Conservation (phyloP, 1,140 invertebrate species). For the Aporrectodea caliginosa region DNA sequence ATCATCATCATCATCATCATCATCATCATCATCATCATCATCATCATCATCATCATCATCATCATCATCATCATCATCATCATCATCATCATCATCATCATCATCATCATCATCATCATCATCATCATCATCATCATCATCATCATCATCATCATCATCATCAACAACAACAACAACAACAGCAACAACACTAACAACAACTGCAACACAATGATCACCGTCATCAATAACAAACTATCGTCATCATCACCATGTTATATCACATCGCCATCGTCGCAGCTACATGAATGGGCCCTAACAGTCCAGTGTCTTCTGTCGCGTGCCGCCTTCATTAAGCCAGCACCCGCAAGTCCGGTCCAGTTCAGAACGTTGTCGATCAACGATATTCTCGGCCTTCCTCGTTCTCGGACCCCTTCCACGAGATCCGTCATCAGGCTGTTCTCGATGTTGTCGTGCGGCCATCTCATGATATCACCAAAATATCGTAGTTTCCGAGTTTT, state of each 20-base stretch:
- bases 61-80: conserved; percentile 26
- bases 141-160: conserved; percentile 26
- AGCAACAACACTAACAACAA: background rate
- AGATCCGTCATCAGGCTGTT: too few species aligned
- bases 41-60: conserved; percentile 24
- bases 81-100: conserved; percentile 19
- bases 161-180: conserved; percentile 26
- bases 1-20: conserved; percentile 29
- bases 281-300: too few species aligned
- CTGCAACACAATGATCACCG: conserved; percentile 6
- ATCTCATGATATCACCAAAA: too few species aligned
- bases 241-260: conserved; percentile 7
- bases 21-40: conserved; percentile 13
- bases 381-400: too few species aligned
- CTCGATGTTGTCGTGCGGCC: too few species aligned
- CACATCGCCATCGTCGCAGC: conserved; percentile 19
- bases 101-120: conserved; percentile 27
- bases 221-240: conserved; percentile 23
- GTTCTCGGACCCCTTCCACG: too few species aligned
- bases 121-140: conserved; percentile 25
- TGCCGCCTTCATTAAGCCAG: too few species aligned
- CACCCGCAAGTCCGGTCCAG: too few species aligned
- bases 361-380: too few species aligned
- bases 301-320: too few species aligned
- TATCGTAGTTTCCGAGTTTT: too few species aligned